Evolutionary conservation across 1,140 invertebrate genomes (phyloP).

Genomic region (Palaemon carinicauda): DNA sequence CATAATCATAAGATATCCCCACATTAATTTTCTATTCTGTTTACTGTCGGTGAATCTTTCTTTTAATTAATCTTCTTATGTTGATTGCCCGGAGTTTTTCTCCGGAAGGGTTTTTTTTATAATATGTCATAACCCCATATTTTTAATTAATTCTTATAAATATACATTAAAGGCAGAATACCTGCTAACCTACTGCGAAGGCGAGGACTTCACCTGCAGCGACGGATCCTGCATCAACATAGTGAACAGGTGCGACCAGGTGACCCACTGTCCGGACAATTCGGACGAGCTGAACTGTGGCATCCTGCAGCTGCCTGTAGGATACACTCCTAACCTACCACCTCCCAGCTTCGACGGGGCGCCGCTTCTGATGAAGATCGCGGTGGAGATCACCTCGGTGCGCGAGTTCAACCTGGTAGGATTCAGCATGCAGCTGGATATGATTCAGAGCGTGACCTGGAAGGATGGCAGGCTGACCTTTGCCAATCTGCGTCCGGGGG

Average conservation of each 20-base stretch:
- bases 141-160: no score
- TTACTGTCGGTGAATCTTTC: no score
- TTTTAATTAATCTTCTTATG: no score
- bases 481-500: neutral
- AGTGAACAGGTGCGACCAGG: constrained; percentile 49
- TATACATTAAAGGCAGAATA: neutral
- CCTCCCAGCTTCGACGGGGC: neutral
- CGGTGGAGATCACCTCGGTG: neutral
- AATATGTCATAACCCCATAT: no score
- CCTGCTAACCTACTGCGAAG: neutral
- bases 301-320: neutral
- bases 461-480: neutral
- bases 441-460: neutral
- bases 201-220: constrained; percentile 60
- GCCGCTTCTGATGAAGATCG: neutral
- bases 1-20: no score
- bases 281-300: neutral
- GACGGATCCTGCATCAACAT: constrained; percentile 60
- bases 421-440: neutral
- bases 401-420: neutral
- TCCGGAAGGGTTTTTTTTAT: no score
- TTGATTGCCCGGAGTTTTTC: no score
- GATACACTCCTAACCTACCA: neutral
- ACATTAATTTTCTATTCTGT: no score
- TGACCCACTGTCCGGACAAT: constrained; percentile 48